Base-by-base conservation (phyloP, 1,140 invertebrate genomes). In the Trinorchestia longiramus region DNA sequence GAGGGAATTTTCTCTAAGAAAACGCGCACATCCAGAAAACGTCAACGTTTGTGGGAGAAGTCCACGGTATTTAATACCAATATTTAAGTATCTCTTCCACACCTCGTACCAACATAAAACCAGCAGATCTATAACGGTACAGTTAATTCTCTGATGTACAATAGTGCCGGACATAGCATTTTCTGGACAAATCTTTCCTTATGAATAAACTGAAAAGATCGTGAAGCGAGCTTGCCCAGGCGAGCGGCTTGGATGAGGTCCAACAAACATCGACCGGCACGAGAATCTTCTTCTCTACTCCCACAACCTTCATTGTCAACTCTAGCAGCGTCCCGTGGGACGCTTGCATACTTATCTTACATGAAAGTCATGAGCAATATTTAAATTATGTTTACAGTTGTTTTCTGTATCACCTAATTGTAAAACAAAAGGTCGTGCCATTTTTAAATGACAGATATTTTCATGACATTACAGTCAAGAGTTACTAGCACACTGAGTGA, bases 261-360 rank as follows among this genome's bases (percentile, higher is more conserved):
- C 92, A 94, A 94, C 43, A 44, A 44, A 43, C 92, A 94, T 94
- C 92, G 92, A 94, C 92, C 92, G 40, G 92, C 44, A 43, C 43
- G 41, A 28, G 15, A 77, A 77, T 77, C 88, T 42, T 90, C 88
- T 41, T 90, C 62, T 15, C 36, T 77, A 77, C 62, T 77, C 62
- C 62, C 62, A 77, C 62, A 19, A 77, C 62, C 62, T 77, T 77
- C 62, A 77, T 77, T 77, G 62, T 77, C 62, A 77, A 77, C 62
- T 8, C 6, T 53, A 53, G 6, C 47, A 77, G 62, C 62, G 62
- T 6, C 62, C 62, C 62, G 11, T 36, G 36, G 62, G 28, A 77
- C 28, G 62, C 62, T 28, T 77, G 15, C 28, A 36, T 77, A 3
- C 36, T 36, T 77, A 77, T 23, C 28, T 77, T 11, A 19, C 15